These are phyloP conservation scores for Cryptophagus acutangulus DNA, from an alignment of 2,888 invertebrate species.

Conservation along the genomic window DNA sequence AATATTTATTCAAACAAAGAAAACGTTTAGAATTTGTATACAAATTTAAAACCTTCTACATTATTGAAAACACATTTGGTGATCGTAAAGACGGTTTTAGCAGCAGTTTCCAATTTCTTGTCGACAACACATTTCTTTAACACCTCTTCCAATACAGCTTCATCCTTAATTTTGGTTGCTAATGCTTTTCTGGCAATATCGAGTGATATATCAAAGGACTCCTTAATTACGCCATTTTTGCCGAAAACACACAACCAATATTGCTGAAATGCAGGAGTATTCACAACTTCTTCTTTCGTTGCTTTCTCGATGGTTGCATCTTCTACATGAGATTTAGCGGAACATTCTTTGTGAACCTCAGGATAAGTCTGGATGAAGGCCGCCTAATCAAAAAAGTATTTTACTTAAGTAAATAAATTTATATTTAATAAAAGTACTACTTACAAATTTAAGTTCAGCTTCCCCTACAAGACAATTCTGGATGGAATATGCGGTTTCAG, in stretches of 20 bases:
- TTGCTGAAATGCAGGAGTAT: conserved; percentile 4
- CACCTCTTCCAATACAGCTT: conserved; percentile 9
- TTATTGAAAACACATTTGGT: conserved; percentile 12
- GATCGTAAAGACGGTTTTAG: conserved; percentile 14
- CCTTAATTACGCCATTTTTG: neutral
- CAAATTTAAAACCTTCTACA: no score
- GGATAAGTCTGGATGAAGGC: neutral
- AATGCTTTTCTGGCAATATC: neutral
- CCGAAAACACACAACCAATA: conserved; percentile 3
- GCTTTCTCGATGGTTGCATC: neutral
- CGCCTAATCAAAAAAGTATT: neutral
- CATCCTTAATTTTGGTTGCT: no score
- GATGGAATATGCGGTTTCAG: no score
- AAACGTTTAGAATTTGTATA: no score
- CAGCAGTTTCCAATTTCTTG: conserved; percentile 11
- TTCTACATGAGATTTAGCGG: neutral
- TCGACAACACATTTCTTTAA: conserved; percentile 16
- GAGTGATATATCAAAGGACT: neutral
- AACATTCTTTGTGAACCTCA: neutral
- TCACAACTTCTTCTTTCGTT: neutral
- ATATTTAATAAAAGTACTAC: no score
- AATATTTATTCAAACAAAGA: no score
- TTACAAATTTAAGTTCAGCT: no score
- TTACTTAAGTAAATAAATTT: no score
- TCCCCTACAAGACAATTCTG: no score